Conservation (phyloP, 2,888 invertebrate species). For the Amphimallon solstitiale region DNA sequence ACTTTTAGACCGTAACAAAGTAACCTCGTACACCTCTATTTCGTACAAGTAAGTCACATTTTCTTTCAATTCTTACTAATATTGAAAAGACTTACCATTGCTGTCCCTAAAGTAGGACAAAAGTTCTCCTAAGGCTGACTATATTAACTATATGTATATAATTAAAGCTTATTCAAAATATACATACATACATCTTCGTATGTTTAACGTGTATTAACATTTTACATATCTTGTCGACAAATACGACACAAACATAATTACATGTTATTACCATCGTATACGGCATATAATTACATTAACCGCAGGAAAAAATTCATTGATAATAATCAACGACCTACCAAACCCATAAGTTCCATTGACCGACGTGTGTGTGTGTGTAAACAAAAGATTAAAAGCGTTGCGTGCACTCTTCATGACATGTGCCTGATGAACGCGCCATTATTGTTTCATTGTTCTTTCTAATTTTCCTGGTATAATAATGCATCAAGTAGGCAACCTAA, state of each 20-base stretch:
- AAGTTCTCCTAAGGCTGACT: no score
- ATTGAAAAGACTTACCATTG: no score
- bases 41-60: no score
- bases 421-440: constrained; percentile 11
- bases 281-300: background rate
- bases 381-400: constrained; percentile 9
- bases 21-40: no score
- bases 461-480: constrained; percentile 17
- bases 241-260: background rate
- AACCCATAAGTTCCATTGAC: constrained; percentile 25
- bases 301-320: background rate
- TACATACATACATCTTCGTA: no score
- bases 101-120: no score
- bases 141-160: no score
- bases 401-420: constrained; percentile 8
- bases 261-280: background rate
- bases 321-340: constrained; percentile 8
- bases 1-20: no score
- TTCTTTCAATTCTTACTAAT: no score
- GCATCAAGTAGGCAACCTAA: constrained; percentile 5
- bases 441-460: constrained; percentile 19
- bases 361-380: background rate
- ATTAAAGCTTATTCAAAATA: no score
- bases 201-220: no score
- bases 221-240: no score